Percentiles rank a stretch among this genome's conserved stretches.
These are phyloP conservation scores for Sisor rabdophorus DNA, from an alignment of 2,113 vertebrate species.

Conservation along the genomic window DNA sequence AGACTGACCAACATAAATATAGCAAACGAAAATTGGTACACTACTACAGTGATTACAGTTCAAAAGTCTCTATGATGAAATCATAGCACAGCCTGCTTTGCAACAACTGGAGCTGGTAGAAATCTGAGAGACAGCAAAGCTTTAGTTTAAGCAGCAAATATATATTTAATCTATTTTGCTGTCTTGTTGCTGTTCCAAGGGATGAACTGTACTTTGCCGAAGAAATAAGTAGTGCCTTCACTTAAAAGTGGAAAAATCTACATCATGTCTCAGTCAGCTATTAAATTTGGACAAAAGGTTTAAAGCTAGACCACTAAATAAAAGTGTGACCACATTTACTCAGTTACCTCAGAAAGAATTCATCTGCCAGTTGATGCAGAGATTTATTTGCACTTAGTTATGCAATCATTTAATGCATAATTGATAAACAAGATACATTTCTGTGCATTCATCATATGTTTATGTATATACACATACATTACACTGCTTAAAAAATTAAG, in stretches of 20 bases:
- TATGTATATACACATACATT: too few relatives aligned
- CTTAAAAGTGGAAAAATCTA: constrained; percentile 60
- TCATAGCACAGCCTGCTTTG: constrained; percentile 63
- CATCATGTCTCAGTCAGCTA: constrained; percentile 40
- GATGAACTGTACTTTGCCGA: constrained; percentile 39
- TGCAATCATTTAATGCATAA: not conserved
- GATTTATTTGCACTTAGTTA: not conserved
- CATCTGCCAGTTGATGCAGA: not conserved
- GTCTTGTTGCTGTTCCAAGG: constrained; percentile 33
- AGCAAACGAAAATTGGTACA: too few relatives aligned
- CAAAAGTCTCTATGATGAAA: constrained; percentile 37
- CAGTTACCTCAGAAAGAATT: constrained; percentile 1
- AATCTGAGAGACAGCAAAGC: constrained; percentile 39
- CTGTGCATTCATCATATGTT: too few relatives aligned
- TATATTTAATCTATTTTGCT: constrained; percentile 7
- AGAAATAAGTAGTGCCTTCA: constrained; percentile 61
- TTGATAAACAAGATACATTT: too few relatives aligned
- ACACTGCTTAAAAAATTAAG: too few relatives aligned
- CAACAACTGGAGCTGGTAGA: constrained; percentile 67
- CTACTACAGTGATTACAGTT: not conserved
- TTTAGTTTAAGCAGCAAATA: constrained; percentile 30
- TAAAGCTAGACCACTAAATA: constrained; percentile 11
- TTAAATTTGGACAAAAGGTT: constrained; percentile 21
- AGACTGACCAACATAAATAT: too few relatives aligned
- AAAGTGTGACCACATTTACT: not conserved